Evolutionary conservation across 2,113 vertebrate genomes (phyloP).

Genomic region (Hiodon tergisus): DNA sequence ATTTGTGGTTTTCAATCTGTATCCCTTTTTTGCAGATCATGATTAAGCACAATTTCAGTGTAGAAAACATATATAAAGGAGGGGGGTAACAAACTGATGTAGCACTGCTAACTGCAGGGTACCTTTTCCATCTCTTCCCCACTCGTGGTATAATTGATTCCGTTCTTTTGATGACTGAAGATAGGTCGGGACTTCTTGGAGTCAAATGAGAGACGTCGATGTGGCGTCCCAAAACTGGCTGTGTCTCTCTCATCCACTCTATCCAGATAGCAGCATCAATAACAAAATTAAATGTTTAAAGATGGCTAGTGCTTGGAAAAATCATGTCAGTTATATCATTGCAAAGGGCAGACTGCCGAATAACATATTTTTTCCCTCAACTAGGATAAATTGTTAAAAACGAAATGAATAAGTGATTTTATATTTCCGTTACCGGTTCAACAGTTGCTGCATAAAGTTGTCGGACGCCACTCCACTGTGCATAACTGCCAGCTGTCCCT

Average conservation of each 20-base stretch:
- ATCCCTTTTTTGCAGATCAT: background rate
- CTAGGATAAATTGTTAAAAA: fast-evolving
- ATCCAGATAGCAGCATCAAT: background rate
- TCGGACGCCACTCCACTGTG: constrained; percentile 80
- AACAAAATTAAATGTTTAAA: background rate
- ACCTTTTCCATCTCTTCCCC: constrained; percentile 68
- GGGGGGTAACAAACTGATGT: background rate
- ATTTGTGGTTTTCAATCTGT: background rate
- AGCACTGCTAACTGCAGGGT: background rate
- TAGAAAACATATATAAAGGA: background rate
- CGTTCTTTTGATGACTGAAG: constrained; percentile 70
- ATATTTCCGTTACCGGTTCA: constrained; percentile 74
- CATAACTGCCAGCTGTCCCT: constrained; percentile 77
- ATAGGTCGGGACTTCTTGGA: constrained; percentile 72
- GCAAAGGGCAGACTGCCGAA: background rate
- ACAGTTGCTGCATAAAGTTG: constrained; percentile 94
- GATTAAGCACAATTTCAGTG: background rate
- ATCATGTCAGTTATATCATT: background rate
- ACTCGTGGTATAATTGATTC: constrained; percentile 68
- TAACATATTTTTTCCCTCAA: background rate
- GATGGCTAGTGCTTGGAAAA: no score
- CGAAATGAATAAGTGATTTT: background rate
- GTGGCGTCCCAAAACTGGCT: constrained; percentile 65
- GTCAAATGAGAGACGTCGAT: constrained; percentile 74
- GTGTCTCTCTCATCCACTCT: constrained; percentile 89